Conservation (phyloP, 2,113 vertebrate genomes). For the Callaeas wilsoni region DNA sequence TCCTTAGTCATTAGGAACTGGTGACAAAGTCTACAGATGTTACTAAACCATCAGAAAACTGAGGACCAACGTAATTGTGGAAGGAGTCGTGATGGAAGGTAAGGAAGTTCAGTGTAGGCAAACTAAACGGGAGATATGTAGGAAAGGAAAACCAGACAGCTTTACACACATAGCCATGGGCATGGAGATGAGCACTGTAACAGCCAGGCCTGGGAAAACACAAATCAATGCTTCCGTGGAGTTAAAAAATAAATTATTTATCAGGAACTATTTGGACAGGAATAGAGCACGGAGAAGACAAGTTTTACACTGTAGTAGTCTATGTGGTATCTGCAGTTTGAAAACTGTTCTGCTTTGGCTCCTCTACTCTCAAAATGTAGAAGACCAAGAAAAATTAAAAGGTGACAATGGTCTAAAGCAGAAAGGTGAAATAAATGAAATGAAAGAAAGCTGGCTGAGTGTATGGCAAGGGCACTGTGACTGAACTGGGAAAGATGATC, state of each 20-base stretch:
- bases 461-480: not conserved
- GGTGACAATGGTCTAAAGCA: not conserved
- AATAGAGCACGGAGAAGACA: not conserved
- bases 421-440: not conserved
- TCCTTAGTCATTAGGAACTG: not conserved
- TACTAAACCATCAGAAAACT: not conserved
- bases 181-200: not conserved
- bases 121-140: not conserved
- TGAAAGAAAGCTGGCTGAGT: not conserved
- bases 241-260: not conserved
- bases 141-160: not conserved
- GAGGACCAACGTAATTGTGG: not conserved
- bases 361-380: not conserved
- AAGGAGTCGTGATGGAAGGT: not conserved
- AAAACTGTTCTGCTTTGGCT: not conserved
- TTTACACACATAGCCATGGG: not conserved
- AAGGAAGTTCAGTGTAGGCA: not conserved
- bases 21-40: not conserved
- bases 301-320: not conserved
- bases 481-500: not conserved
- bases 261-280: not conserved
- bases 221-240: accelerated
- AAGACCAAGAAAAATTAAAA: not conserved
- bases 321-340: not conserved
- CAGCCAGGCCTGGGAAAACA: not conserved